phyloP scores from a whole-genome alignment of 2,888 invertebrate species.

The Xanthorhoe spadicearia region DNA sequence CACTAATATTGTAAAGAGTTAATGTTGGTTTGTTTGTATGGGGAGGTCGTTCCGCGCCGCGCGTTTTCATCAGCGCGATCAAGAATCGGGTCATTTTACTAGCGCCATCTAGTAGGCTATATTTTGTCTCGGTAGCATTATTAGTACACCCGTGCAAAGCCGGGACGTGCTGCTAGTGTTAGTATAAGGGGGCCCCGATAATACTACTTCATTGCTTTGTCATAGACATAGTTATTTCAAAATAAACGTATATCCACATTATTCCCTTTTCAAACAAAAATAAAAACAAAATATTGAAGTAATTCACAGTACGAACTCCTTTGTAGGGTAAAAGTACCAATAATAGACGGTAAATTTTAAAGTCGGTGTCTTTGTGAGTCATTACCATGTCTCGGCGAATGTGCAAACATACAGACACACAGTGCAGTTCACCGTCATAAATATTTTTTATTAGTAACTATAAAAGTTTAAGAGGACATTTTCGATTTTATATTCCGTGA shows the following conservation, averaged over 20 bases:
- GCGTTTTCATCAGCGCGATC: too few species aligned
- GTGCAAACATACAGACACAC: constrained; percentile 61
- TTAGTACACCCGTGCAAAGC: too few species aligned
- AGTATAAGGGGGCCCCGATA: too few species aligned
- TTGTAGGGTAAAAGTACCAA: constrained; percentile 55
- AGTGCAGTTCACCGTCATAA: constrained; percentile 50
- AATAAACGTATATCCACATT: not conserved
- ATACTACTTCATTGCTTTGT: too few species aligned
- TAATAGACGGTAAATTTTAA: constrained; percentile 50
- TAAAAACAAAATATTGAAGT: constrained; percentile 29
- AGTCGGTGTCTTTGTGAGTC: constrained; percentile 66
- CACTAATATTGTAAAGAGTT: too few species aligned
- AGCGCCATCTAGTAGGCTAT: too few species aligned
- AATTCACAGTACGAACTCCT: constrained; percentile 27
- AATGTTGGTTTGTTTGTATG: too few species aligned
- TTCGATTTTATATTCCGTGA: constrained; percentile 44
- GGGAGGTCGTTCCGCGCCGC: too few species aligned
- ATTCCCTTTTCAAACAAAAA: constrained; percentile 10
- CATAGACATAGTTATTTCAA: too few species aligned
- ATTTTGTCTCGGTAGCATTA: too few species aligned
- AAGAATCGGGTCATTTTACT: too few species aligned
- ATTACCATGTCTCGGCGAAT: constrained; percentile 53
- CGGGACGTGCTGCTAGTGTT: too few species aligned
- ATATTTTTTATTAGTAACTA: constrained; percentile 60
- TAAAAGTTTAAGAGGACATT: constrained; percentile 61